Evolutionary conservation across 2,797 vertebrate species (phyloP).

Genomic region (Balearica regulorum): DNA sequence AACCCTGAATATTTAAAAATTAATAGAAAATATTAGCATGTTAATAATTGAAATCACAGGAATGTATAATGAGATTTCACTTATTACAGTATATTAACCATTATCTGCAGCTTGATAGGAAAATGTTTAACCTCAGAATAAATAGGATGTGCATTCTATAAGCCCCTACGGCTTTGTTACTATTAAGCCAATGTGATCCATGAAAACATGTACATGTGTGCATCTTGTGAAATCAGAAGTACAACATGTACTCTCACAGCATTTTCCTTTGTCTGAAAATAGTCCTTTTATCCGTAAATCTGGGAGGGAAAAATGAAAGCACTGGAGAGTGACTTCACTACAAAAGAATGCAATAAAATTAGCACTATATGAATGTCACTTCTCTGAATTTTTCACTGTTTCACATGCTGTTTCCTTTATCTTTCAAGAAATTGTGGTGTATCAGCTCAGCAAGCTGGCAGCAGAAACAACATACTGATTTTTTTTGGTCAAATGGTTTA

Average conservation of each 20-base stretch:
- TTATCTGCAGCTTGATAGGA: constrained; percentile 21
- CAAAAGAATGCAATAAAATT: constrained; percentile 44
- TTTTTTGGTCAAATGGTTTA: constrained; percentile 70
- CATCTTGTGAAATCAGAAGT: constrained; percentile 11
- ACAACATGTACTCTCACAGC: neutral
- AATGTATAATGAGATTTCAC: constrained; percentile 23
- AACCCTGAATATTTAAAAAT: constrained; percentile 27
- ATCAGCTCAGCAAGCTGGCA: constrained; percentile 61
- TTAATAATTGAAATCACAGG: constrained; percentile 47
- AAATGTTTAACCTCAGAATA: constrained; percentile 46
- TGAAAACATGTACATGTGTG: neutral
- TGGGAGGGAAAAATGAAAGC: constrained; percentile 25
- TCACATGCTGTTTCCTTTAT: constrained; percentile 53
- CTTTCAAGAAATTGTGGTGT: constrained; percentile 23
- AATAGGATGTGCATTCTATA: constrained; percentile 6
- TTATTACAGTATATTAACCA: neutral
- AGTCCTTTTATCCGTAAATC: constrained; percentile 7
- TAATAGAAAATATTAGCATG: constrained; percentile 48
- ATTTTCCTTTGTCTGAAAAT: constrained; percentile 39
- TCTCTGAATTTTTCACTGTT: constrained; percentile 43
- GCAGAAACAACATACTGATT: constrained; percentile 71
- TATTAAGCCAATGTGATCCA: constrained; percentile 5
- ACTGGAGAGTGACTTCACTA: constrained; percentile 2
- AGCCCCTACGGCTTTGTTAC: constrained; percentile 23
- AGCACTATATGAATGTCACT: neutral